These are phyloP conservation scores for Blastomussa wellsi DNA, from an alignment of 92 coral and sea anemone species.

Conservation along the genomic window DNA sequence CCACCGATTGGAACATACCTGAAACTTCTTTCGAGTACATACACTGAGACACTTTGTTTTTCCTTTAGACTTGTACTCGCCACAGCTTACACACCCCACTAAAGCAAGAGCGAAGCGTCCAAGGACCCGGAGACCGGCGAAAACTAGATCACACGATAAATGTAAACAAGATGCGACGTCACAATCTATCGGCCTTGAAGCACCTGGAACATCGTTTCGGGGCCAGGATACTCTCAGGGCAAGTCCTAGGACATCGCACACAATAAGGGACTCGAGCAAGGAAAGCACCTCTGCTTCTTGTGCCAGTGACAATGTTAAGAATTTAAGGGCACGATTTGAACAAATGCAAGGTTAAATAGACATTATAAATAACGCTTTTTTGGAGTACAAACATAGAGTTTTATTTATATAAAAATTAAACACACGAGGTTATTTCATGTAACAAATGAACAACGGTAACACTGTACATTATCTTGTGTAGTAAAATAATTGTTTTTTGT, in stretches of 20 bases:
- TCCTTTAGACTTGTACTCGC: conserved; percentile 4
- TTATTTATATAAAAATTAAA: not conserved
- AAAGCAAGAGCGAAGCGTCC: conserved; percentile 8
- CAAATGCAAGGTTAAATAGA: not conserved
- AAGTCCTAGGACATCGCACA: not conserved
- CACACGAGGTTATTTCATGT: not conserved
- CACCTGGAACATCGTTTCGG: not conserved
- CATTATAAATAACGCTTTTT: conserved; percentile 7
- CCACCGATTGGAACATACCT: too few relatives aligned
- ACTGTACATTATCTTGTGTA: not conserved
- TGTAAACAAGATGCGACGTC: not conserved
- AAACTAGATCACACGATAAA: not conserved
- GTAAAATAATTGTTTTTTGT: not conserved
- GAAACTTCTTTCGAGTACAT: not conserved
- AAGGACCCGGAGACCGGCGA: conserved; percentile 1
- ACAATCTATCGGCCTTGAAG: too few relatives aligned
- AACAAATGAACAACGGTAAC: too few relatives aligned
- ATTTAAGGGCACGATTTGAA: conserved; percentile 21
- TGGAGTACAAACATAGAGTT: not conserved
- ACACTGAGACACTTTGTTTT: not conserved
- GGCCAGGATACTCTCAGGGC: not conserved
- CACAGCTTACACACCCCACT: conserved; percentile 12
- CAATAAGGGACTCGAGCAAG: not conserved
- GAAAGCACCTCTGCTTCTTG: not conserved
- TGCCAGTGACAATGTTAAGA: not conserved